phyloP scores from a whole-genome alignment of 2,888 invertebrate species.

The Drosophila leonis region DNA sequence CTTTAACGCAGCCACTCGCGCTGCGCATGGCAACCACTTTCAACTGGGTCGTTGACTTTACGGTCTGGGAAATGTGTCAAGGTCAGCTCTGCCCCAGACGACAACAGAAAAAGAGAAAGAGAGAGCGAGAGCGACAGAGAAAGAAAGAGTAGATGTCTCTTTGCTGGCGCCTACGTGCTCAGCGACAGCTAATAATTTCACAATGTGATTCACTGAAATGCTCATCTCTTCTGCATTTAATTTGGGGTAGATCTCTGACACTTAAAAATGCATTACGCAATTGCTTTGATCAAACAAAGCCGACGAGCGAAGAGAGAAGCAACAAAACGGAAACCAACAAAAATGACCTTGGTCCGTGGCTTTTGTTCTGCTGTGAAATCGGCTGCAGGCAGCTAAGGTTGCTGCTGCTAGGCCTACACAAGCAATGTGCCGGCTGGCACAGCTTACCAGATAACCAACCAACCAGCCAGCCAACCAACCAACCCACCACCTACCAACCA shows the following conservation, averaged over 20 bases:
- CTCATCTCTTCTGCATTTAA: conserved; percentile 34
- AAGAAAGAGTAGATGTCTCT: conserved; percentile 8
- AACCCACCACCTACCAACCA: conserved; percentile 30
- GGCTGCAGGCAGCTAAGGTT: conserved; percentile 34
- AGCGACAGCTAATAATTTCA: conserved; percentile 57
- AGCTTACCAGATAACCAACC: not conserved
- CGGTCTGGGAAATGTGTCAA: conserved; percentile 56
- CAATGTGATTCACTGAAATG: conserved; percentile 43
- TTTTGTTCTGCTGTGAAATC: conserved; percentile 62
- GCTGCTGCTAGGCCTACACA: conserved; percentile 25
- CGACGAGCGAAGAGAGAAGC: conserved; percentile 6
- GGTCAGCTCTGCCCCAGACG: conserved; percentile 31
- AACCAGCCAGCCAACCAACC: conserved; percentile 16
- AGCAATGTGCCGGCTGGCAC: not conserved
- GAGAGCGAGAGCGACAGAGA: not conserved
- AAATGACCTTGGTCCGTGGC: conserved; percentile 59
- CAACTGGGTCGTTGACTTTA: conserved; percentile 55
- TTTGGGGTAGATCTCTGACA: conserved; percentile 27
- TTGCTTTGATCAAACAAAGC: conserved; percentile 40
- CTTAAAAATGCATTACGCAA: conserved; percentile 69
- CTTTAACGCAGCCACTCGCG: not conserved
- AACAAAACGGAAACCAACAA: conserved; percentile 44
- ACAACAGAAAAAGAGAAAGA: not conserved
- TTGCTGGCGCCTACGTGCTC: conserved; percentile 56
- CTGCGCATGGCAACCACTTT: conserved; percentile 20